These are phyloP conservation scores for Phoxinus dragarum DNA, from an alignment of 2,797 vertebrate genomes.

Conservation along the genomic window DNA sequence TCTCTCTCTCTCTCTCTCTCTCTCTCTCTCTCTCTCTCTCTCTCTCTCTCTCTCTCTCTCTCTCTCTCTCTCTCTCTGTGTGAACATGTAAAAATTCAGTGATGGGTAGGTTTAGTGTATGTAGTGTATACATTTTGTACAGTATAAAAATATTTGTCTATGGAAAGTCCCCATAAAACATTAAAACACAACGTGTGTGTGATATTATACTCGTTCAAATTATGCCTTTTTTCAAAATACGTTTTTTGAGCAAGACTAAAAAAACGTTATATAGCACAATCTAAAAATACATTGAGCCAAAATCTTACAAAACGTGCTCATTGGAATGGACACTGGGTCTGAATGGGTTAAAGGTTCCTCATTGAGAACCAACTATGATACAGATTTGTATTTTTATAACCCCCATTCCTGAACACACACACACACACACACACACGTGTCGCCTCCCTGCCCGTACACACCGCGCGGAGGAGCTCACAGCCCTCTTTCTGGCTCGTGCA, in stretches of 20 bases:
- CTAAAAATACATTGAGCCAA: background rate
- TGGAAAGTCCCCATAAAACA: background rate
- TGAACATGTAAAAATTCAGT: too few relatives aligned
- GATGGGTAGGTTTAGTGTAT: background rate
- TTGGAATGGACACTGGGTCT: background rate
- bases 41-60: too few relatives aligned
- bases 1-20: too few relatives aligned
- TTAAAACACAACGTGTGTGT: background rate
- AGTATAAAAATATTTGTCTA: background rate
- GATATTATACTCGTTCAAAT: background rate
- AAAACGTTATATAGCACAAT: too few relatives aligned
- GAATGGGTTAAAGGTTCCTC: background rate
- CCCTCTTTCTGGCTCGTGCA: slow-evolving; percentile 65
- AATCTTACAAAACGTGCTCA: background rate
- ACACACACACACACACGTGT: slow-evolving; percentile 7
- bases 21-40: too few relatives aligned
- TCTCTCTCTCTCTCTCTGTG: too few relatives aligned
- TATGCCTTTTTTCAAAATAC: background rate
- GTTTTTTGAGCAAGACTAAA: background rate
- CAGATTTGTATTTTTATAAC: slow-evolving; percentile 23
- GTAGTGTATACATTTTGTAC: background rate
- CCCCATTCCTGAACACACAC: slow-evolving; percentile 7
- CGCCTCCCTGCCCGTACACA: slow-evolving; percentile 64
- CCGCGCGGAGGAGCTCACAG: slow-evolving; percentile 83
- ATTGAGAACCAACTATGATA: background rate